Conservation (phyloP, 2,113 vertebrate genomes). For the Rana temporaria region DNA sequence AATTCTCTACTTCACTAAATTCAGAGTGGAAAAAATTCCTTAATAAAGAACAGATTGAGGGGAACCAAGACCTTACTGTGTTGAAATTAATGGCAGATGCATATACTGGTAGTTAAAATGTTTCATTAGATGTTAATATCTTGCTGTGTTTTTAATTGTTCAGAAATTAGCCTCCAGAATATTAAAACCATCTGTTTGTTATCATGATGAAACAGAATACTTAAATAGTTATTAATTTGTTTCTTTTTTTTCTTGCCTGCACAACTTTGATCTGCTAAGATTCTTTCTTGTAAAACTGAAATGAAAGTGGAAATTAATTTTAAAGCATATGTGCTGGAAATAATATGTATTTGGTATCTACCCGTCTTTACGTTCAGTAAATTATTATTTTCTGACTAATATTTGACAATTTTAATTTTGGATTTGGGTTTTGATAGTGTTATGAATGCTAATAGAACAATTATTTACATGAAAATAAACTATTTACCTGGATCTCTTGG, state of each 20-base stretch:
- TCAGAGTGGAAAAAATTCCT: conserved; percentile 83
- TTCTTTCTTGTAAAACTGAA: conserved; percentile 66
- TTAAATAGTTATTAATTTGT: conserved; percentile 87
- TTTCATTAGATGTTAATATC: conserved; percentile 98
- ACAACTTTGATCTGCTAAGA: conserved; percentile 78
- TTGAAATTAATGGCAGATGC: conserved; percentile 96
- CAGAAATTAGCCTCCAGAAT: conserved; percentile 97
- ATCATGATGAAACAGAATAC: conserved; percentile 88
- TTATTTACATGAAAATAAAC: neutral
- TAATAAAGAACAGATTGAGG: conserved; percentile 95
- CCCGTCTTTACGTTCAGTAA: conserved; percentile 60
- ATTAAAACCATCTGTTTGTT: conserved; percentile 97
- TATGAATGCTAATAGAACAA: conserved; percentile 63
- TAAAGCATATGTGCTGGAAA: conserved; percentile 65
- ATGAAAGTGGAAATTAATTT: conserved; percentile 65
- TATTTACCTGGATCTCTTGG: neutral
- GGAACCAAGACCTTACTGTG: conserved; percentile 90
- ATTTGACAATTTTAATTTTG: conserved; percentile 55
- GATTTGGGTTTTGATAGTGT: conserved; percentile 58
- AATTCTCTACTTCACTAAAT: conserved; percentile 94
- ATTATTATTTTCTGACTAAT: conserved; percentile 63
- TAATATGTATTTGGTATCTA: conserved; percentile 34
- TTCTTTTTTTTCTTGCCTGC: conserved; percentile 71
- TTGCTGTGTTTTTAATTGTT: conserved; percentile 98
- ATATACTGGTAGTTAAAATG: conserved; percentile 95